Evolutionary conservation across 2,888 invertebrate genomes (phyloP).

Genomic region (Pollenia griseotomentosa): DNA sequence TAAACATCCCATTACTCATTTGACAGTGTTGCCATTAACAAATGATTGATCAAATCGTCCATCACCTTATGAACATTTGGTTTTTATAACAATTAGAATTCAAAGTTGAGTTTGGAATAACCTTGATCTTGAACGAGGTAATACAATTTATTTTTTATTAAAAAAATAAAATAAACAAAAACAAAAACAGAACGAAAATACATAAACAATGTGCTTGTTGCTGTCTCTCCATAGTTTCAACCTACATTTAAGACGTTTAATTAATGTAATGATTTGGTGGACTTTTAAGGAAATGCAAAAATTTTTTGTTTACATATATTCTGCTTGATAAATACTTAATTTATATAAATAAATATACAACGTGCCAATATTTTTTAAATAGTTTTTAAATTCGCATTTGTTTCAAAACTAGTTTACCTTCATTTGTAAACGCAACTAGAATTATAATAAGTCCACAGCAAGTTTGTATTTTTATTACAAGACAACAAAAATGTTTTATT

Average conservation of each 20-base stretch:
- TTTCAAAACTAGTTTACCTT: slow-evolving; percentile 58
- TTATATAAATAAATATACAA: background rate
- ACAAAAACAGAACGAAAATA: slow-evolving; percentile 1
- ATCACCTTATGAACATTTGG: background rate
- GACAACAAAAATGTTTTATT: background rate
- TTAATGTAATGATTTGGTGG: slow-evolving; percentile 42
- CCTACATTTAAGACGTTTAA: slow-evolving; percentile 59
- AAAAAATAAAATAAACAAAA: background rate
- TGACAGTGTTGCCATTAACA: background rate
- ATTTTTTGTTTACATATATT: background rate
- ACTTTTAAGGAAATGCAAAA: slow-evolving; percentile 62
- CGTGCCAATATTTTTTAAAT: slow-evolving; percentile 6
- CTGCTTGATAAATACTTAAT: background rate
- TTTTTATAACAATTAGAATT: slow-evolving; percentile 8
- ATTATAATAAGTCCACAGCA: slow-evolving; percentile 44
- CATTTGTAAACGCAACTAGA: slow-evolving; percentile 41
- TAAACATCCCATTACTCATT: background rate
- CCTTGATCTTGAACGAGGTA: slow-evolving; percentile 69
- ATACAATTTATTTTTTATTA: slow-evolving; percentile 20
- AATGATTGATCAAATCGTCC: background rate
- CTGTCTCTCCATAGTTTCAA: slow-evolving; percentile 52
- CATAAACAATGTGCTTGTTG: slow-evolving; percentile 33
- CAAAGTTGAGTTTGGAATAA: slow-evolving; percentile 8
- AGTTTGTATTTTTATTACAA: slow-evolving; percentile 10
- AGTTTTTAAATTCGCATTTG: slow-evolving; percentile 13